Evolutionary conservation across 2,888 invertebrate species (phyloP).

Genomic region (Odontocerum albicorne): DNA sequence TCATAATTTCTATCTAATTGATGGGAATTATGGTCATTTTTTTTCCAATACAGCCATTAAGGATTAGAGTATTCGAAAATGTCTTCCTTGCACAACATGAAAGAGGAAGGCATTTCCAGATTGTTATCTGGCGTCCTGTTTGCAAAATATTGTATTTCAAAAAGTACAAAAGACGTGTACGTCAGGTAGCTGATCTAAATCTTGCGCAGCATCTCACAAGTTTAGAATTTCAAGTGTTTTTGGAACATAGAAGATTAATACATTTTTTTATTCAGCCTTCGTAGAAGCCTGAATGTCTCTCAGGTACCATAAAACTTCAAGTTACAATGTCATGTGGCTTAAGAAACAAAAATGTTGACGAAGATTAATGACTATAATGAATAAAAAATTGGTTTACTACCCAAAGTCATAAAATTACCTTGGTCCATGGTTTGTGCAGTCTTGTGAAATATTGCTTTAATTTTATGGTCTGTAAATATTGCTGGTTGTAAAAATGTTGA

Average conservation of each 20-base stretch:
- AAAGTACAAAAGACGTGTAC: slow-evolving; percentile 30
- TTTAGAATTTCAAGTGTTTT: slow-evolving; percentile 24
- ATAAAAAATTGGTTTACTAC: no score
- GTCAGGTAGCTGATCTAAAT: slow-evolving; percentile 29
- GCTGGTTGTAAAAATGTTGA: not conserved
- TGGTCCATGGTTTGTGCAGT: not conserved
- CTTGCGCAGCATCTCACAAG: not conserved
- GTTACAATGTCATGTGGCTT: no score
- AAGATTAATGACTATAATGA: no score
- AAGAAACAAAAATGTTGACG: no score
- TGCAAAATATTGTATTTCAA: slow-evolving; percentile 36
- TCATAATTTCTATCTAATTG: no score
- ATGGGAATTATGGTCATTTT: no score
- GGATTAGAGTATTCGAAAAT: not conserved
- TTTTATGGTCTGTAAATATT: no score
- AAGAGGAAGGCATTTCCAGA: slow-evolving; percentile 14
- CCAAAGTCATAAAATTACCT: not conserved
- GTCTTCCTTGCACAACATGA: slow-evolving; percentile 20
- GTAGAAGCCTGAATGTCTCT: slow-evolving; percentile 1
- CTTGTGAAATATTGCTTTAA: not conserved
- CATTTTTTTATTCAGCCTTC: slow-evolving; percentile 11
- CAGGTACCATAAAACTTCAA: slow-evolving; percentile 10
- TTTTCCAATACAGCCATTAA: no score
- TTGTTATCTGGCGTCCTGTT: slow-evolving; percentile 32
- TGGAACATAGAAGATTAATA: not conserved